These are phyloP conservation scores for Graphium colonna DNA, from an alignment of 2,888 invertebrate genomes.

Conservation along the genomic window DNA sequence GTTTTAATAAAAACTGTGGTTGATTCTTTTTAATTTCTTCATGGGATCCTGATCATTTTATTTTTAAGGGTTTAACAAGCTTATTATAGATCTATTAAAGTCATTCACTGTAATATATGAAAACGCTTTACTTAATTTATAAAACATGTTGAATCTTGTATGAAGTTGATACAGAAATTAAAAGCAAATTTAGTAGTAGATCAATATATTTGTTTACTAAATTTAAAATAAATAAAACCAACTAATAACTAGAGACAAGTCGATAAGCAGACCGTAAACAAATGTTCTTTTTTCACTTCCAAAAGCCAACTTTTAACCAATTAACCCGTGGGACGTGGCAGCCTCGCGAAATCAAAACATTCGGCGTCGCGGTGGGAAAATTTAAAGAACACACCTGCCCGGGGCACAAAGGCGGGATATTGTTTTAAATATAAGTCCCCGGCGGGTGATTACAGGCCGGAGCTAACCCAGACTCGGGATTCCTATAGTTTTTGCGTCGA, in stretches of 20 bases:
- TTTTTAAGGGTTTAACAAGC: too few species aligned
- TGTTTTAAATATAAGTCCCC: slow-evolving; percentile 73
- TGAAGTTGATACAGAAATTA: too few species aligned
- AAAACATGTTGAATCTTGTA: too few species aligned
- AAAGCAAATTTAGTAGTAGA: too few species aligned
- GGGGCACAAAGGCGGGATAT: slow-evolving; percentile 69
- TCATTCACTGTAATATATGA: too few species aligned
- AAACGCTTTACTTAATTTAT: too few species aligned
- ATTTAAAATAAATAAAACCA: background rate
- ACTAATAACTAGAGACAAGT: background rate
- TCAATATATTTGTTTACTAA: too few species aligned
- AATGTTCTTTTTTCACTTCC: too few species aligned
- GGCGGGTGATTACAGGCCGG: slow-evolving; percentile 63
- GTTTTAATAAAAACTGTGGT: slow-evolving; percentile 13
- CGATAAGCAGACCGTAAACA: background rate
- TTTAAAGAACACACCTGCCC: slow-evolving; percentile 73
- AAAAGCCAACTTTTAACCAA: too few species aligned
- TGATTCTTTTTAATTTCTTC: slow-evolving; percentile 17
- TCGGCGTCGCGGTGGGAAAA: slow-evolving; percentile 34
- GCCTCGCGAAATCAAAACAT: background rate
- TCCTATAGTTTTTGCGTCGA: slow-evolving; percentile 76
- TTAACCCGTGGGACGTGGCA: background rate
- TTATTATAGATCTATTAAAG: too few species aligned
- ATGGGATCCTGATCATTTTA: background rate
- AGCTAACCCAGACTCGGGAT: slow-evolving; percentile 70